Evolutionary conservation across 1,140 invertebrate genomes (phyloP).

Genomic region (Chlorops oryzae): DNA sequence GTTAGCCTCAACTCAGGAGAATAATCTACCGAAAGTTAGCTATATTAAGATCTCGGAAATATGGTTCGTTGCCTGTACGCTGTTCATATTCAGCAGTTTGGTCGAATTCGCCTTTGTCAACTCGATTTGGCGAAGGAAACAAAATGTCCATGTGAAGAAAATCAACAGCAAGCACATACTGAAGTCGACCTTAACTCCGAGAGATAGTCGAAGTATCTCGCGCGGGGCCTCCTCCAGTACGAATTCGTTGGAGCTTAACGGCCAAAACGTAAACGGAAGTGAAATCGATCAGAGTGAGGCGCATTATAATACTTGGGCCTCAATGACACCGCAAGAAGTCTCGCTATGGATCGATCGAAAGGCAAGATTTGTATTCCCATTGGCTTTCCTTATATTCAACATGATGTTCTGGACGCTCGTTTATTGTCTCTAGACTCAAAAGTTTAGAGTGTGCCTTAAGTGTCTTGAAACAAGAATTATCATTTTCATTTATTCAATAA

Average conservation of each 20-base stretch:
- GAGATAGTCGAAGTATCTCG: slow-evolving; percentile 49
- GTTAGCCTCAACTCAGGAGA: slow-evolving; percentile 66
- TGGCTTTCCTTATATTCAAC: slow-evolving; percentile 74
- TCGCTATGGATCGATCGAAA: slow-evolving; percentile 75
- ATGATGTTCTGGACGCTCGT: slow-evolving; percentile 79
- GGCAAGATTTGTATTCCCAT: slow-evolving; percentile 72
- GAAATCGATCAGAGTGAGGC: not conserved
- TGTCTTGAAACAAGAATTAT: no score
- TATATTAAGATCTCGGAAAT: slow-evolving; percentile 84
- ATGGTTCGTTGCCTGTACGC: slow-evolving; percentile 77
- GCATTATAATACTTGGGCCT: slow-evolving; percentile 49
- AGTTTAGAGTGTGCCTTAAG: no score
- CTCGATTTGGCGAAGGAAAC: slow-evolving; percentile 75
- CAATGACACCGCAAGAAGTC: slow-evolving; percentile 80
- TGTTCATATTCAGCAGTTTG: slow-evolving; percentile 79
- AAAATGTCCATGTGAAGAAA: slow-evolving; percentile 74
- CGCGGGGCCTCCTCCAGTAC: slow-evolving; percentile 30
- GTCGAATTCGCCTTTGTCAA: slow-evolving; percentile 88
- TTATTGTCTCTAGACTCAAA: slow-evolving; percentile 39
- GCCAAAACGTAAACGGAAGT: not conserved
- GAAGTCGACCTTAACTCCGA: slow-evolving; percentile 72
- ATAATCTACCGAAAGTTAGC: slow-evolving; percentile 76
- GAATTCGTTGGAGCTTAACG: slow-evolving; percentile 23
- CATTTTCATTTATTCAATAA: no score
- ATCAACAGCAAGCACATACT: slow-evolving; percentile 77